A percentile compares a stretch with the other conserved stretches of the same genome.
These are phyloP conservation scores for Gastrophryne carolinensis DNA, from an alignment of 2,797 vertebrate species.

Conservation along the genomic window DNA sequence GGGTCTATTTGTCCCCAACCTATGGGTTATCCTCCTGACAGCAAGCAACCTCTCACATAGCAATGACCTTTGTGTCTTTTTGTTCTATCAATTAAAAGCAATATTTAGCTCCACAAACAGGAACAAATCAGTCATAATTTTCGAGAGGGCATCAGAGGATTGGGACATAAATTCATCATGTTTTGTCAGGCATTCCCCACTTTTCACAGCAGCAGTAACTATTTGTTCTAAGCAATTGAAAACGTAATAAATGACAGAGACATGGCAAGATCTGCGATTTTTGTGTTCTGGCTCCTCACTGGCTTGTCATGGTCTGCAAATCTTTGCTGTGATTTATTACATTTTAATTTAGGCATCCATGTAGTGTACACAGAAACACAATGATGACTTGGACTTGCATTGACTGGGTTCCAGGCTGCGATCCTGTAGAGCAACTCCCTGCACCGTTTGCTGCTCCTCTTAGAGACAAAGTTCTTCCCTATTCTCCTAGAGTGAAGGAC, in stretches of 20 bases:
- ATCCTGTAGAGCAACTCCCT: constrained; percentile 15
- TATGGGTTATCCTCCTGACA: no score
- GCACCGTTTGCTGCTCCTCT: constrained; percentile 18
- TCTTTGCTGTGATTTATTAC: constrained; percentile 27
- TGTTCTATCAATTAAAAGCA: no score
- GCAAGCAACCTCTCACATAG: no score
- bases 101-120: no score
- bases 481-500: constrained; percentile 14
- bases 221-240: constrained; percentile 14
- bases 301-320: constrained; percentile 16
- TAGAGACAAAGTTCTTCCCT: constrained; percentile 24
- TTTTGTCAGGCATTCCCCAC: background rate
- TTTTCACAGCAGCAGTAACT: constrained; percentile 6
- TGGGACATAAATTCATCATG: background rate
- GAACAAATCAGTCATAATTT: no score
- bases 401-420: constrained; percentile 14
- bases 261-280: constrained; percentile 15
- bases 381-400: constrained; percentile 29
- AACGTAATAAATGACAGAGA: constrained; percentile 16
- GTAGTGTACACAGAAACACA: constrained; percentile 20
- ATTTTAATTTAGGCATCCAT: constrained; percentile 7
- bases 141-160: no score
- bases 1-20: no score
- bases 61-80: no score
- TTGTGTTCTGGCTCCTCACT: constrained; percentile 31